Conservation (phyloP, 2,113 vertebrate species). For the Chlorodrepanis virens region DNA sequence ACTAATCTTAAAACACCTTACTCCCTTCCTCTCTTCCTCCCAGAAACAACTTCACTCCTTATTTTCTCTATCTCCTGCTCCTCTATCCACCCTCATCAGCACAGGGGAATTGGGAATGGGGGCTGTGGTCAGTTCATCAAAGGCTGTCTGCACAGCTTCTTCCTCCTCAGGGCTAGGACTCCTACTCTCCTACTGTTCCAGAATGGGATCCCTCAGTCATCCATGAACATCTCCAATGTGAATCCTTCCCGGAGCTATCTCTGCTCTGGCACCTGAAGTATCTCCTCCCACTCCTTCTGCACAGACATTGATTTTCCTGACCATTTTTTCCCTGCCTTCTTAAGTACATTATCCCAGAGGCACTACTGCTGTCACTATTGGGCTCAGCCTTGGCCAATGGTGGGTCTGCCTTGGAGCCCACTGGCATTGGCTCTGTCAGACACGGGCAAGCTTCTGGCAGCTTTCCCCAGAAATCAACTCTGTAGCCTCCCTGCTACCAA, state of each 20-base stretch:
- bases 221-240: background rate
- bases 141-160: background rate
- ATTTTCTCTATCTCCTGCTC: background rate
- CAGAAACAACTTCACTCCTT: background rate
- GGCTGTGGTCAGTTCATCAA: background rate
- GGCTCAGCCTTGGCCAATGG: background rate
- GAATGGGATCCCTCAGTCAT: background rate
- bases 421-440: background rate
- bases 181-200: background rate
- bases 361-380: rapidly evolving
- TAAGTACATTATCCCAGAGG: background rate
- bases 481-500: background rate
- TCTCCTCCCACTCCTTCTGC: background rate
- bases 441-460: background rate
- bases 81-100: background rate
- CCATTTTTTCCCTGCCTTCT: background rate
- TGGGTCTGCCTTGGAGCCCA: rapidly evolving
- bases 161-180: background rate
- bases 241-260: background rate
- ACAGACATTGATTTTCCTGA: background rate
- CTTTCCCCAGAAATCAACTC: background rate
- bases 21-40: background rate
- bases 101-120: background rate
- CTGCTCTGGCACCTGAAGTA: background rate
- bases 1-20: background rate